Base-by-base conservation (phyloP, 2,888 invertebrate genomes). In the Thera britannica region DNA sequence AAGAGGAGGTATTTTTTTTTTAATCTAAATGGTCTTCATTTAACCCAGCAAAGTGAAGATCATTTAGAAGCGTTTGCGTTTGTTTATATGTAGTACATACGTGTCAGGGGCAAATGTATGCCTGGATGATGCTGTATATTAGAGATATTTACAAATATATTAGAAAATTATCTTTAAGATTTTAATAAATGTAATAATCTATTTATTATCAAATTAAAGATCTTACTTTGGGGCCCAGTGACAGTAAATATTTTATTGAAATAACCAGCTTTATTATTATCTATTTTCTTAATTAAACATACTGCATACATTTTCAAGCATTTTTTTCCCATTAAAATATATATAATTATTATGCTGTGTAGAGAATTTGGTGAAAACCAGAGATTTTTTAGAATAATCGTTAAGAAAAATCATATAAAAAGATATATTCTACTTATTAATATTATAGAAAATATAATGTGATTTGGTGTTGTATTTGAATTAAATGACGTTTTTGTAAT, bases 381-480 rank as follows among this genome's bases (percentile, higher is more conserved):
- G 81, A 79, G 73, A 41, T 2, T 78, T 84, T 85, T 83, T 85
- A 89, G 82, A 81, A 75, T 84, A 87, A 80, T 75, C 61, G 75
- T 84, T 90, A 87, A 89, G 83, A 82, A 79, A 79, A 84, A 82
- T 76, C 86, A 89, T 90, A 89, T 88, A 88, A 87, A 88, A 89
- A 73, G 84, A 84, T 89, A 86, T 89, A 89, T 88, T 86, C 90
- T 91, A 90, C 65, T 59, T 67, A 71, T 79, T 86, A 90, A 77
- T 89, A 91, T 89, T 90, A 92, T 92, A 93, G 88, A 90, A 92
- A 92, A 93, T 93, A 93, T 93, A 93, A 90, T 93, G 93, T 93
- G 93, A 93, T 93, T 93, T 89, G 93, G 85, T 93, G 93, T 93
- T 93, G 93, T 93, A 93, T 90, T 90, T 91, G 92, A 93, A 93